Evolutionary conservation across 2,888 invertebrate species (phyloP).

Genomic region (Fragum whitleyi): DNA sequence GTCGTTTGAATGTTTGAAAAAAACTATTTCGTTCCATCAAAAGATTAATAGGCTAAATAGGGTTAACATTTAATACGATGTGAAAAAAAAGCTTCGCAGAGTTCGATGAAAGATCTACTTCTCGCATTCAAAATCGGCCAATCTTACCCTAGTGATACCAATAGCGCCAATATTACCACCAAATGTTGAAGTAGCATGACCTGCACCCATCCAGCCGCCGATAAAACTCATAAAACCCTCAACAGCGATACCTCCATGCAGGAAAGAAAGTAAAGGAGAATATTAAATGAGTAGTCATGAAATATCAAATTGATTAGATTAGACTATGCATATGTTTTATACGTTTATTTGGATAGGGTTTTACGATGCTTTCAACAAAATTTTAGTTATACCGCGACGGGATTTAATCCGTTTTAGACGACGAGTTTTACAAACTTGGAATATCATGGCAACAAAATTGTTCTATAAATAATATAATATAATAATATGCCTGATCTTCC

Average conservation of each 20-base stretch:
- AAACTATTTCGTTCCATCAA: too few relatives aligned
- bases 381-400: too few relatives aligned
- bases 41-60: too few relatives aligned
- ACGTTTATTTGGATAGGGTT: neutral
- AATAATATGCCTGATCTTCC: neutral
- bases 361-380: too few relatives aligned
- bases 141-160: conserved; percentile 44
- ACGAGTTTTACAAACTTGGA: too few relatives aligned
- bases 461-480: neutral
- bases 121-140: too few relatives aligned
- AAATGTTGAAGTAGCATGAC: conserved; percentile 49
- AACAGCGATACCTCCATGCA: conserved; percentile 7
- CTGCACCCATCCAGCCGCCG: conserved; percentile 44
- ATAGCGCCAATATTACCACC: conserved; percentile 51
- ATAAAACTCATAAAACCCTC: conserved; percentile 49
- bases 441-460: neutral
- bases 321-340: neutral
- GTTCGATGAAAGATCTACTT: too few relatives aligned
- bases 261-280: neutral
- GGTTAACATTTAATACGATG: too few relatives aligned
- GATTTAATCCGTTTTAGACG: too few relatives aligned
- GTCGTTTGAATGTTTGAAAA: too few relatives aligned
- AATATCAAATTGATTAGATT: neutral
- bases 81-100: too few relatives aligned
- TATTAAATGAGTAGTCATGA: too few relatives aligned